Conservation (phyloP, 2,113 vertebrate genomes). For the Rafetus swinhoei region DNA sequence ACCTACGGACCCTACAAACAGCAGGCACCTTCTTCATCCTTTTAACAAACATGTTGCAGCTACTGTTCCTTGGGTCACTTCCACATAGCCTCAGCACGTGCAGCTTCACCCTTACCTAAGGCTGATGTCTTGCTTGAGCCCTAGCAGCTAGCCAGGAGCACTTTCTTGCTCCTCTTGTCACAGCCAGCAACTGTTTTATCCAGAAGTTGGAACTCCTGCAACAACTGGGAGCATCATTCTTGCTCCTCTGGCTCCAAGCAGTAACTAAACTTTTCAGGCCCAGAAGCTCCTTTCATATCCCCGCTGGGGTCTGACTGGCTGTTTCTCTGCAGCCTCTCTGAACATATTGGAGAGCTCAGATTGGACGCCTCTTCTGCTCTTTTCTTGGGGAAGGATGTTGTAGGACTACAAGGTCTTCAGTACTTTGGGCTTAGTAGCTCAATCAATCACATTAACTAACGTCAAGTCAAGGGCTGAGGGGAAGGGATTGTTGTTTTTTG, state of each 20-base stretch:
- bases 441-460: no score
- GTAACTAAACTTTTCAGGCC: background rate
- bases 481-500: background rate
- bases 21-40: no score
- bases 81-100: no score
- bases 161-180: background rate
- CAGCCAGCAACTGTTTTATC: background rate
- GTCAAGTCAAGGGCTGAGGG: no score
- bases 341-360: no score
- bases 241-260: background rate
- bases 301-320: background rate
- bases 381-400: no score
- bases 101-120: background rate
- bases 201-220: background rate
- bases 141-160: background rate
- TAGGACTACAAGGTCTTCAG: background rate
- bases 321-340: no score
- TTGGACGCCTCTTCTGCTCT: background rate
- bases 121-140: background rate
- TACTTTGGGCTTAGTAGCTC: background rate
- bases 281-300: background rate
- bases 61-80: no score
- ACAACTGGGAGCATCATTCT: background rate
- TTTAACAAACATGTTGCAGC: no score
- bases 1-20: no score